Conservation (phyloP, 2,888 invertebrate genomes). For the Cheilosia vernalis region DNA sequence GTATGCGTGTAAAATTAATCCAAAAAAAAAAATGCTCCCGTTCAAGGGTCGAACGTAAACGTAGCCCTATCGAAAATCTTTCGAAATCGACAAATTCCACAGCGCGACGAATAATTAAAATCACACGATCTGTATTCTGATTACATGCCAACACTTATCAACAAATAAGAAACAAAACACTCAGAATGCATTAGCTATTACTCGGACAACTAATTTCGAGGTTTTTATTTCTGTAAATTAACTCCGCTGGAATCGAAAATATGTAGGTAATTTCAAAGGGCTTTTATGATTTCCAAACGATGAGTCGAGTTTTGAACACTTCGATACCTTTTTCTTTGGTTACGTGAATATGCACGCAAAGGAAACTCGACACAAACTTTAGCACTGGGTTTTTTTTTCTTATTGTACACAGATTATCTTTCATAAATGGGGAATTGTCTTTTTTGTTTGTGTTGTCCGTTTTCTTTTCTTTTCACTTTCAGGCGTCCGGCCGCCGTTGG, state of each 20-base stretch:
- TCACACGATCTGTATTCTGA: neutral
- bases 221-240: no score
- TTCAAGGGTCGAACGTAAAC: slow-evolving; percentile 48
- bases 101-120: slow-evolving; percentile 15
- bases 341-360: neutral
- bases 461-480: slow-evolving; percentile 57
- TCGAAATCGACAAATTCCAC: slow-evolving; percentile 23
- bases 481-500: slow-evolving; percentile 70
- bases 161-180: neutral
- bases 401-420: slow-evolving; percentile 34
- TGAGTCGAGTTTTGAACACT: neutral
- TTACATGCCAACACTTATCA: neutral
- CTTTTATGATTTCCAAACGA: neutral
- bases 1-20: slow-evolving; percentile 57
- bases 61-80: slow-evolving; percentile 29
- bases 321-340: neutral
- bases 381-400: slow-evolving; percentile 25
- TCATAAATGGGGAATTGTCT: slow-evolving; percentile 37
- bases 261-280: neutral
- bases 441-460: slow-evolving; percentile 9
- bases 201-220: no score
- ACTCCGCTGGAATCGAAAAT: no score
- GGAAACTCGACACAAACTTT: slow-evolving; percentile 27
- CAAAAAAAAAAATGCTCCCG: slow-evolving; percentile 46
- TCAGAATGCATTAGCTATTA: no score